These are phyloP conservation scores for Tychaedon coryphoeus DNA, from an alignment of 2,113 vertebrate species.

Conservation along the genomic window DNA sequence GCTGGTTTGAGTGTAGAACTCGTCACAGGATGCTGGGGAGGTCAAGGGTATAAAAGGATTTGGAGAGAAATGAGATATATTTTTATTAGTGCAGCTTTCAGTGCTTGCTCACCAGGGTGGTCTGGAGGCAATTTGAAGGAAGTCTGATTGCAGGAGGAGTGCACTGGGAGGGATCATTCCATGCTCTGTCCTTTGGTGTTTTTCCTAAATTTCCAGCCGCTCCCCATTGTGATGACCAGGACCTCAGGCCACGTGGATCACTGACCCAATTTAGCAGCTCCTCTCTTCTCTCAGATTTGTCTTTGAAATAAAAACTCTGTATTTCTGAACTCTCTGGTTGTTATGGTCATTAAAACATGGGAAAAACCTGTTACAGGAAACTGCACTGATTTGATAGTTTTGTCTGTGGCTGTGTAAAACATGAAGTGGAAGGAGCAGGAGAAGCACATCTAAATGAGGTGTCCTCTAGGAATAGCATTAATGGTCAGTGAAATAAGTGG, in stretches of 20 bases:
- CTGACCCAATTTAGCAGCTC: background rate
- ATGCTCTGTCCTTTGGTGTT: background rate
- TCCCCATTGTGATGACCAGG: background rate
- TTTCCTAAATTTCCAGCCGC: background rate
- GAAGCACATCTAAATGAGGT: background rate
- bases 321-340: background rate
- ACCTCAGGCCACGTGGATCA: background rate
- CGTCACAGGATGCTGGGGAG: background rate
- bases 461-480: background rate
- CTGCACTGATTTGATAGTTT: background rate
- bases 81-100: background rate
- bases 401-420: background rate
- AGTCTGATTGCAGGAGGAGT: background rate
- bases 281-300: background rate
- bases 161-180: background rate
- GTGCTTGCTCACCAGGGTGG: background rate
- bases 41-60: background rate
- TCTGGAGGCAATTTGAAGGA: background rate
- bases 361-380: background rate
- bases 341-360: background rate
- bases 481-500: background rate
- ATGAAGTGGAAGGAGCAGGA: background rate
- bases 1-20: background rate
- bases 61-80: background rate
- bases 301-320: constrained; percentile 16